phyloP scores from a whole-genome alignment of 1,140 invertebrate genomes.

The Papilio machaon region DNA sequence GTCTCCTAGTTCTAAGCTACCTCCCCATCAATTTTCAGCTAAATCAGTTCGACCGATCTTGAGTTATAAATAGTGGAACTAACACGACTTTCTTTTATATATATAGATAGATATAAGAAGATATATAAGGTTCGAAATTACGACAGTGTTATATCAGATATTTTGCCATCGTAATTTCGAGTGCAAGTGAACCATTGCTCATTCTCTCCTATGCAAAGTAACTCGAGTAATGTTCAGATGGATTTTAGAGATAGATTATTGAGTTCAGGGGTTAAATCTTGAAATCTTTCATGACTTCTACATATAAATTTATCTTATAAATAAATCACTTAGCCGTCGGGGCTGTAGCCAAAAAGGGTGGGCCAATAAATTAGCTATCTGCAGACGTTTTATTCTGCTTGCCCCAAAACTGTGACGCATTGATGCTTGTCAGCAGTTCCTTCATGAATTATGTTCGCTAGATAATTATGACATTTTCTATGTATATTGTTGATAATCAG shows the following conservation, averaged over 20 bases:
- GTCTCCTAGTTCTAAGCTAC: too few species aligned
- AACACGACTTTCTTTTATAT: too few species aligned
- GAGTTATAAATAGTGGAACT: too few species aligned
- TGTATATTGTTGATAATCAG: too few species aligned
- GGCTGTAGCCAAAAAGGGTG: conserved; percentile 15
- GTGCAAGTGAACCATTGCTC: too few species aligned
- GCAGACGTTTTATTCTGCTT: not conserved
- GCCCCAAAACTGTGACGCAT: not conserved
- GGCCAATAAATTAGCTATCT: conserved; percentile 4
- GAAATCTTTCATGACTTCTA: conserved; percentile 1
- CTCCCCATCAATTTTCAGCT: too few species aligned
- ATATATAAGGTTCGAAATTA: too few species aligned
- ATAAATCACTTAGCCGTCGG: conserved; percentile 12
- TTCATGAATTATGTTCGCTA: not conserved
- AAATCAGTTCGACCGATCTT: too few species aligned
- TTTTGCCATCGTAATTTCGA: too few species aligned
- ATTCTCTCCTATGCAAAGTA: not conserved
- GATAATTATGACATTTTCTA: not conserved
- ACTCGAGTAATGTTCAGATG: not conserved
- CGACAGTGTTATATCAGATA: too few species aligned
- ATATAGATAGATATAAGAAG: too few species aligned
- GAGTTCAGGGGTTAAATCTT: not conserved
- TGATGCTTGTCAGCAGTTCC: not conserved
- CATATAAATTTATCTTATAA: conserved; percentile 1
- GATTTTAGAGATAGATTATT: not conserved